Evolutionary conservation across 2,797 vertebrate genomes (phyloP), one percentile per base, ranked within the genome.

Genomic region (Emydoidea blandingii): DNA sequence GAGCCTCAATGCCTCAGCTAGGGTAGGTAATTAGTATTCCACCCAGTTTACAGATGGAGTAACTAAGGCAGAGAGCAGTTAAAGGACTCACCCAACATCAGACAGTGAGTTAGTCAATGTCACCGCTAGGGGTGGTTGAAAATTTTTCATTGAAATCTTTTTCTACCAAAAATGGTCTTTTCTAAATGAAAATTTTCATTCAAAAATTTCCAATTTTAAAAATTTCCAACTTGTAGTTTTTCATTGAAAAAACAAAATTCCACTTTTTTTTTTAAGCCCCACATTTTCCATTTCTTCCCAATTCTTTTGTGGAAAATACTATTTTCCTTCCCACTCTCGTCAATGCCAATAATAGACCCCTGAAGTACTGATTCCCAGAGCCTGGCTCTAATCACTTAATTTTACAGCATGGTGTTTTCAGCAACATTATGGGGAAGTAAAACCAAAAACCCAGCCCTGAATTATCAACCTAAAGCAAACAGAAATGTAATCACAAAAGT

Each of bases 291-390:
- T 95, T 79, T 62, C 59, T 86, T 95, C 87, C 68, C 49, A 92
- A n/a, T 81, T 76, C 95, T 94, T 89, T 12, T 81, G 52, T 84
- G 85, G 89, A 92, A 86, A 94, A 79, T 56, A 76, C 37, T 83
- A 5, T 10, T 89, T 91, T 16, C n/a, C 9, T 87, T 74, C 89
- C 62, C 86, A 47, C n/a, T 91, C 31, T 31, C 79, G 9, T 78
- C 1, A 1, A 79, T 94, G 95, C 95, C 95, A 97, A 88, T 44
- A 85, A 12, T 81, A 11, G 49, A 88, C 87, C 94, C 92, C 93
- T 92, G 90, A 95, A 80, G 10, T 79, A 91, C 87, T 94, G 96
- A 95, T 96, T 97, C 96, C 85, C 83, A 88, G 88, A 94, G 85
- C 31, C 25, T 89, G 91, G 53, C 3, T 91, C 25, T 83, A 47